Base-by-base conservation (phyloP, 2,888 invertebrate genomes). In the Camptogramma bilineatum region DNA sequence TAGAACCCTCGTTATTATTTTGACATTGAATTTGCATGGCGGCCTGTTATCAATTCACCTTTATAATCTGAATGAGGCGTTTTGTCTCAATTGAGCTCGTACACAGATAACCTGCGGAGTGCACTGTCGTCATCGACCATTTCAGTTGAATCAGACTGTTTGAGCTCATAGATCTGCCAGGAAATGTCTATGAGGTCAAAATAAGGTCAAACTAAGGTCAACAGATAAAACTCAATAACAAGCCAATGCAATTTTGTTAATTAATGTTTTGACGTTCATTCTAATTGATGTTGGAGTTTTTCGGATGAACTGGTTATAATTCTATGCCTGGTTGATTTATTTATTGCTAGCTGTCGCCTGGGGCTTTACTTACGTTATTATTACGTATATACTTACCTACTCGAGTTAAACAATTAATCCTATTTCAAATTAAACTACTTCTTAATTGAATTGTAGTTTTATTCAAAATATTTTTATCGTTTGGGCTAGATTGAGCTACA, bases 31-130 rank as follows among this genome's bases (percentile, higher is more conserved):
- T 71, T 55, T 55, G 46, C n/a, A 62, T 69, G 66, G 72, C 69
- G 70, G 73, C 68, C 56, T 64, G 71, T 73, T 74, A 79, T 77
- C 78, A 79, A 75, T 73, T 68, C 69, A 69, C 76, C 74, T 72
- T 72, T 69, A 82, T 18, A 34, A 81, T 81, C 80, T 75, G 75
- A 75, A 72, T 71, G 73, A 75, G 73, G 64, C 66, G 73, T 74
- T 77, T 75, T 78, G 79, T 81, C 78, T 84, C 85, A 87, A 88
- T 86, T 86, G 86, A 85, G 85, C 83, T 84, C 80, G 77, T 83
- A 16, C 2, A 39, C 77, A 75, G 82, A 86, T 86, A 85, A 85
- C 86, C 86, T 82, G 83, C 72, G 73, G 65, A 62, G 55, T 62
- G 64, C 68, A 62, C 73, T 86, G 84, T 67, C 82, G 86, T 87